Evolutionary conservation across 1,140 invertebrate genomes (phyloP), one percentile per base, ranked within the genome.

Genomic region (Chelonus insularis): DNA sequence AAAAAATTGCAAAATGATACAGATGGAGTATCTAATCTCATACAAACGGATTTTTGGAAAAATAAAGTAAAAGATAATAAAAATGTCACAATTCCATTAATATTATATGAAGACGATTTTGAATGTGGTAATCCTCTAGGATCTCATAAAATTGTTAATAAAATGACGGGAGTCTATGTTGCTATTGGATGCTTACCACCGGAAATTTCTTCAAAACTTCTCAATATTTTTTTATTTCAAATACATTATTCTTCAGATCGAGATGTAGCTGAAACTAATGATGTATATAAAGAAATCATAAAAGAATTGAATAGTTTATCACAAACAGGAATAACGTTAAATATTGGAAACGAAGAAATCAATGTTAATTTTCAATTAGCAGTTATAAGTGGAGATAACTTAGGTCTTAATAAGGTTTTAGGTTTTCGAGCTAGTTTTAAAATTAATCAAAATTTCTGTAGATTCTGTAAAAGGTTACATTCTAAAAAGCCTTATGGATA

Each of bases 21-120:
- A n/a, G n/a, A n/a, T n/a, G n/a, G n/a, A n/a, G n/a, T 60, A 20
- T 60, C 12, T 9, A 63, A 66, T 36, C 59, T 60, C 11, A 50
- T 62, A 5, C 64, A 62, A 56, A 66, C 60, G 5, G 34, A 62
- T 9, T 62, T 48, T 57, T 62, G 56, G 55, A 48, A 55, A 50
- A 4, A 9, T 29, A 57, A 60, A 62, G 18, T 23, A 21, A 1
- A 39, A 45, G 32, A 8, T n/a, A n/a, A 1, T 6, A 12, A 48
- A 57, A 21, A 39, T 41, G 1, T 50, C 54, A 48, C 29, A 18
- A 50, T 66, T 4, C 67, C 67, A 18, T 50, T 66, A 4, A 57
- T 66, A 37, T 9, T 68, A 8, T 65, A 51, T 43, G 57, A 65
- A 52, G 65, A 69, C 25, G 62, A 69, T 36, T 69, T 64, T 62